phyloP scores from a whole-genome alignment of 92 coral and sea anemone genomes.

The Phymanthus crucifer region DNA sequence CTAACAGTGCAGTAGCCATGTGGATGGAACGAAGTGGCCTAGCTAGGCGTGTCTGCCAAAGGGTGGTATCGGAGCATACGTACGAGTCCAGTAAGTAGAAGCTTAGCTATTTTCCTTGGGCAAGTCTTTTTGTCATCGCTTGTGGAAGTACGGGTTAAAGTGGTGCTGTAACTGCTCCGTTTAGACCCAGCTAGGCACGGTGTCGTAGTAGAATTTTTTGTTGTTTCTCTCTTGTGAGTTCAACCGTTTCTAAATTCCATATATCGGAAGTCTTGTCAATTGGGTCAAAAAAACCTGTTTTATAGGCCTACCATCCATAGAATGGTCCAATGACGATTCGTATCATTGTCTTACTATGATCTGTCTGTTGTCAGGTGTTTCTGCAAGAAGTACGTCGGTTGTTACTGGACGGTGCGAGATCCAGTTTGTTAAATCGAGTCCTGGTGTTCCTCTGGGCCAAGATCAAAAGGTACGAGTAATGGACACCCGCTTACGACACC shows the following conservation, averaged over 20 bases:
- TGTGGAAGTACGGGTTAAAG: no score
- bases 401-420: slow-evolving; percentile 8
- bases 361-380: background rate
- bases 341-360: background rate
- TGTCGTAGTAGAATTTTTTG: no score
- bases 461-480: slow-evolving; percentile 13
- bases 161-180: no score
- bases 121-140: background rate
- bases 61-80: slow-evolving; percentile 7
- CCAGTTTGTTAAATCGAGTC: slow-evolving; percentile 4
- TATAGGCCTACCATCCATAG: no score
- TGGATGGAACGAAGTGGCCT: slow-evolving; percentile 48
- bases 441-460: background rate
- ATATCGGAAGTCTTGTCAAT: no score
- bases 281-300: no score
- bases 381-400: slow-evolving; percentile 6
- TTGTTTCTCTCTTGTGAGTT: no score
- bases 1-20: slow-evolving; percentile 43
- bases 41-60: slow-evolving; percentile 42
- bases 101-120: background rate
- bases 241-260: no score
- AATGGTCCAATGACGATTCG: no score
- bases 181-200: no score
- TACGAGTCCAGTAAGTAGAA: slow-evolving; percentile 16
- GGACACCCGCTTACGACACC: no score